Conservation (phyloP, 2,888 invertebrate species). For the Drosophila ezoana region DNA sequence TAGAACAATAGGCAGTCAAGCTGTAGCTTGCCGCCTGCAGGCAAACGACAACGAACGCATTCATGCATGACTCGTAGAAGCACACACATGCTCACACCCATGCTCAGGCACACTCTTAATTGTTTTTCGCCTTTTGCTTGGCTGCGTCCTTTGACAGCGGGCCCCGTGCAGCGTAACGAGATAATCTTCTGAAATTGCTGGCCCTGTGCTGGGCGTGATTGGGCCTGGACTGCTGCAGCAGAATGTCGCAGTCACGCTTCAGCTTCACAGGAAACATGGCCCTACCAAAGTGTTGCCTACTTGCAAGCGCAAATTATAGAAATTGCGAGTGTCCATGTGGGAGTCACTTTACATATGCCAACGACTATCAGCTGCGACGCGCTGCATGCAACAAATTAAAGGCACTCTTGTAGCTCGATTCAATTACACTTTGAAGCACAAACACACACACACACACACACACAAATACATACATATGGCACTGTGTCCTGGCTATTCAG, state of each 20-base stretch:
- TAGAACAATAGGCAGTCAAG: slow-evolving; percentile 63
- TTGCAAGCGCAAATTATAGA: slow-evolving; percentile 50
- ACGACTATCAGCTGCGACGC: not conserved
- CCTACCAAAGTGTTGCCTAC: slow-evolving; percentile 29
- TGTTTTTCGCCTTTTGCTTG: slow-evolving; percentile 69
- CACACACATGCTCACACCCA: slow-evolving; percentile 17
- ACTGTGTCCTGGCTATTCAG: slow-evolving; percentile 13
- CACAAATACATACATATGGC: not conserved
- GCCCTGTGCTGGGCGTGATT: slow-evolving; percentile 5
- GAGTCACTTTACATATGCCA: slow-evolving; percentile 11
- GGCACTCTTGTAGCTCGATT: slow-evolving; percentile 37
- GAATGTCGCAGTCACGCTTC: slow-evolving; percentile 18
- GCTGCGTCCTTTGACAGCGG: slow-evolving; percentile 58
- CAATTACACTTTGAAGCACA: slow-evolving; percentile 53
- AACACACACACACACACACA: slow-evolving; percentile 4
- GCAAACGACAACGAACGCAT: slow-evolving; percentile 53
- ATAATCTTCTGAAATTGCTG: slow-evolving; percentile 64
- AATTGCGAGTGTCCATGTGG: slow-evolving; percentile 49
- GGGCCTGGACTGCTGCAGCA: not conserved
- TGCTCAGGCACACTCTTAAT: slow-evolving; percentile 46
- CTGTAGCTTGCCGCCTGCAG: slow-evolving; percentile 43
- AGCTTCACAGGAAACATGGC: slow-evolving; percentile 8
- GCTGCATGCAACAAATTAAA: slow-evolving; percentile 46
- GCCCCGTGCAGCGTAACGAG: slow-evolving; percentile 40
- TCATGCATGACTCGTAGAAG: slow-evolving; percentile 48